These are phyloP conservation scores for Lepus oiostolus DNA, from an alignment of 2,797 vertebrate species.

Conservation along the genomic window DNA sequence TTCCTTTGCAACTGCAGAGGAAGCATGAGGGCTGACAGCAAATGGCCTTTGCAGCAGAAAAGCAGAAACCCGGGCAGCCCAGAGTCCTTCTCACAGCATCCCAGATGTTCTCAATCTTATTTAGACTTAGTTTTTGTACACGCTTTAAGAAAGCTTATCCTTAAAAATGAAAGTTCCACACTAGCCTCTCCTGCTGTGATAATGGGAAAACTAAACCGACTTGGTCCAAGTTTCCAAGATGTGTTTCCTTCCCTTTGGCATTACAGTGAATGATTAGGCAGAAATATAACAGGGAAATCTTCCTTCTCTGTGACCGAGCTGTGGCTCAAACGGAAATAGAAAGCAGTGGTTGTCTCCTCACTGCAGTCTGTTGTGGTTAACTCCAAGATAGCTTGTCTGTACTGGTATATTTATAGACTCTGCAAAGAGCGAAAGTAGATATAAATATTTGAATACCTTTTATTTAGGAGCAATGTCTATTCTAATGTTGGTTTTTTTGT, in stretches of 20 bases:
- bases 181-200: constrained; percentile 46
- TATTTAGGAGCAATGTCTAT: constrained; percentile 73
- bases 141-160: constrained; percentile 12
- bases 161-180: constrained; percentile 38
- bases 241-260: constrained; percentile 23
- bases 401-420: constrained; percentile 75
- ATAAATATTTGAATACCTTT: constrained; percentile 83
- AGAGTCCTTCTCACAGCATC: background rate
- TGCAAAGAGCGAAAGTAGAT: constrained; percentile 58
- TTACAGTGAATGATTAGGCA: constrained; percentile 42
- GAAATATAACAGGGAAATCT: constrained; percentile 17
- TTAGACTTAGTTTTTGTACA: background rate
- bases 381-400: constrained; percentile 56
- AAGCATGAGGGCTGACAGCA: background rate
- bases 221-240: constrained; percentile 60
- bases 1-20: background rate
- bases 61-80: background rate
- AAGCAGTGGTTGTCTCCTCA: background rate
- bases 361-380: background rate
- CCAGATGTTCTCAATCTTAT: background rate
- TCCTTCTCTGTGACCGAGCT: background rate
- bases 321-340: background rate
- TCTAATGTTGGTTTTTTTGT: constrained; percentile 78
- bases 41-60: background rate
- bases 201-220: constrained; percentile 57